phyloP scores from a whole-genome alignment of 2,113 vertebrate genomes.

The Lagenorhynchus albirostris region DNA sequence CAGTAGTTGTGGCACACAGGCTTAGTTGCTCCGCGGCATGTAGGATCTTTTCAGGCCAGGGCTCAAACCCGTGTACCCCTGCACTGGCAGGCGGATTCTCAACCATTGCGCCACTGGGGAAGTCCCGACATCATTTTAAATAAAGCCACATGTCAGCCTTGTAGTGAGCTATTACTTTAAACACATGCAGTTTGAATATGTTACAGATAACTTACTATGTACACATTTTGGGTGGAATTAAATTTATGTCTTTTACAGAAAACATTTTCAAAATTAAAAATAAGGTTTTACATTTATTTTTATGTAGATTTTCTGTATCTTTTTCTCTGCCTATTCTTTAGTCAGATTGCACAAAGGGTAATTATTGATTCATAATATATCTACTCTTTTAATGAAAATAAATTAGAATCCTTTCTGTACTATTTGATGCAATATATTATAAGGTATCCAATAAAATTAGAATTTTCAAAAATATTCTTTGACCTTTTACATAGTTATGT shows the following conservation, averaged over 20 bases:
- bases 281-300: not conserved
- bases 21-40: too few relatives aligned
- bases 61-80: too few relatives aligned
- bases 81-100: too few relatives aligned
- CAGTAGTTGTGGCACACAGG: too few relatives aligned
- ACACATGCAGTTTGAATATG: not conserved
- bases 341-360: not conserved
- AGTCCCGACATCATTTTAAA: not conserved
- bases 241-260: not conserved
- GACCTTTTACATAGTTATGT: not conserved
- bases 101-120: too few relatives aligned
- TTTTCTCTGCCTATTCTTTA: not conserved
- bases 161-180: not conserved
- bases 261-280: not conserved
- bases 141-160: not conserved
- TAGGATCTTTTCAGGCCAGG: too few relatives aligned
- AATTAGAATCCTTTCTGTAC: not conserved
- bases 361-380: not conserved
- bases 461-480: not conserved
- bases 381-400: not conserved
- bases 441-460: not conserved
- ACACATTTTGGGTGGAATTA: not conserved
- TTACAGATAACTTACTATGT: not conserved
- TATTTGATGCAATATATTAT: not conserved
- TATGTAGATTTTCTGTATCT: slow-evolving; percentile 21